phyloP scores from a whole-genome alignment of 2,888 invertebrate species.

The Steinernema hermaphroditum region DNA sequence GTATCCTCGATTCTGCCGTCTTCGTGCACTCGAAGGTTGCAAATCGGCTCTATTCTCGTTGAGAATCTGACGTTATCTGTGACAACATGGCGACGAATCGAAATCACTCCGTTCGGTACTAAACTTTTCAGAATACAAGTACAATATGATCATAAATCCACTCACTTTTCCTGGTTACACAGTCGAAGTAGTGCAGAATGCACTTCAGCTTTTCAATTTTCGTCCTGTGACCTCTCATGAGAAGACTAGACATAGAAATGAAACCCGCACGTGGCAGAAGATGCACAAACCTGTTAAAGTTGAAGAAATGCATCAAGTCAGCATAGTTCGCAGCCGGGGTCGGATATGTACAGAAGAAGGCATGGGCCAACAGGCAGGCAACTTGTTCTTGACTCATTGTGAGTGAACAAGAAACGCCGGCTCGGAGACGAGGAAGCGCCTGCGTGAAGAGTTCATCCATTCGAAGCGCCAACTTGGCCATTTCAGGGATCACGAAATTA shows the following conservation, averaged over 20 bases:
- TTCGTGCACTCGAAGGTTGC: constrained; percentile 41
- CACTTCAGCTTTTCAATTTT: constrained; percentile 80
- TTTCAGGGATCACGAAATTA: background rate
- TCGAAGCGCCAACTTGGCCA: constrained; percentile 7
- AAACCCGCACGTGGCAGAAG: constrained; percentile 67
- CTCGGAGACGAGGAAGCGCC: constrained; percentile 81
- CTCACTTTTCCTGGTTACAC: constrained; percentile 70
- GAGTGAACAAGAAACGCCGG: constrained; percentile 71
- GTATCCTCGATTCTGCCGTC: constrained; percentile 33
- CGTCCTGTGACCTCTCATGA: constrained; percentile 67
- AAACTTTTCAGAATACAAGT: constrained; percentile 44
- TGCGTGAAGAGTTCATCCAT: constrained; percentile 29
- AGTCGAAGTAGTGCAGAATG: constrained; percentile 83
- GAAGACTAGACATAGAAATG: constrained; percentile 35
- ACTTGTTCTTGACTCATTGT: constrained; percentile 76
- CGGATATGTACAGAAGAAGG: constrained; percentile 93
- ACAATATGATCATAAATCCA: constrained; percentile 5
- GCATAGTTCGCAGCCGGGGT: constrained; percentile 70
- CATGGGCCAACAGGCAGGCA: constrained; percentile 85
- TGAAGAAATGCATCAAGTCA: constrained; percentile 71
- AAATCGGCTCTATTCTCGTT: constrained; percentile 61
- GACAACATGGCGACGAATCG: constrained; percentile 77
- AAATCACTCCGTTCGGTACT: constrained; percentile 78
- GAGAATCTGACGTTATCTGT: constrained; percentile 59
- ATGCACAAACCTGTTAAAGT: constrained; percentile 66